phyloP scores from a whole-genome alignment of 1,140 invertebrate species.

The Chrysoperla carnea region DNA sequence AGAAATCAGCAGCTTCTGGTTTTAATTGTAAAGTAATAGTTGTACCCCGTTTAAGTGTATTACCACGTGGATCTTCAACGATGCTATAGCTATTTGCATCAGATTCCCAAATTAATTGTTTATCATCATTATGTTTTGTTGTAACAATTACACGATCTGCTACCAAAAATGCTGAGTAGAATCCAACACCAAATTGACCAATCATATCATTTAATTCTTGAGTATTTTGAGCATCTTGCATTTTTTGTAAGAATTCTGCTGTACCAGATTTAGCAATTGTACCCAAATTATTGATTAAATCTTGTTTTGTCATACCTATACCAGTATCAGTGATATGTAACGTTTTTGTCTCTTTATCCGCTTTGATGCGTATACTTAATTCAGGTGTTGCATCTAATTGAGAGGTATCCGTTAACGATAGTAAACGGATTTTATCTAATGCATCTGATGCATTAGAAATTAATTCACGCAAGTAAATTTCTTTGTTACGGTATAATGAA shows the following conservation, averaged over 20 bases:
- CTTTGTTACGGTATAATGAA: constrained; percentile 95
- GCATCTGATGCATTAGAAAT: constrained; percentile 96
- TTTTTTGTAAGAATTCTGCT: constrained; percentile 90
- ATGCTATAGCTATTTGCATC: constrained; percentile 80
- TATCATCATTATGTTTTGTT: constrained; percentile 89
- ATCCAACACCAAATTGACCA: constrained; percentile 94
- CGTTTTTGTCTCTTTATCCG: constrained; percentile 88
- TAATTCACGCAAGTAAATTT: constrained; percentile 93
- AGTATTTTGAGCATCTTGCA: constrained; percentile 51
- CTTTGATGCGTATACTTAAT: constrained; percentile 84
- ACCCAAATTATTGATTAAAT: constrained; percentile 91
- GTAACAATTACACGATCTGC: constrained; percentile 83
- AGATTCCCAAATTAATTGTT: constrained; percentile 97
- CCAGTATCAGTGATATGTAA: constrained; percentile 94
- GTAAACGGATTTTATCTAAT: constrained; percentile 83
- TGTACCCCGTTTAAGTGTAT: constrained; percentile 56
- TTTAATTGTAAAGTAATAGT: constrained; percentile 71
- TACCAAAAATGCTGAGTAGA: constrained; percentile 94
- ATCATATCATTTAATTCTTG: constrained; percentile 73
- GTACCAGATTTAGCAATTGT: constrained; percentile 99
- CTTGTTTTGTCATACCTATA: constrained; percentile 93
- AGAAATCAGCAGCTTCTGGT: constrained; percentile 90
- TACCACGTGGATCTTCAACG: constrained; percentile 82
- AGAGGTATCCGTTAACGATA: constrained; percentile 74
- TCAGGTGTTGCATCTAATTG: constrained; percentile 66